These are phyloP conservation scores for Blera fallax DNA, from an alignment of 2,888 invertebrate genomes.

Conservation along the genomic window DNA sequence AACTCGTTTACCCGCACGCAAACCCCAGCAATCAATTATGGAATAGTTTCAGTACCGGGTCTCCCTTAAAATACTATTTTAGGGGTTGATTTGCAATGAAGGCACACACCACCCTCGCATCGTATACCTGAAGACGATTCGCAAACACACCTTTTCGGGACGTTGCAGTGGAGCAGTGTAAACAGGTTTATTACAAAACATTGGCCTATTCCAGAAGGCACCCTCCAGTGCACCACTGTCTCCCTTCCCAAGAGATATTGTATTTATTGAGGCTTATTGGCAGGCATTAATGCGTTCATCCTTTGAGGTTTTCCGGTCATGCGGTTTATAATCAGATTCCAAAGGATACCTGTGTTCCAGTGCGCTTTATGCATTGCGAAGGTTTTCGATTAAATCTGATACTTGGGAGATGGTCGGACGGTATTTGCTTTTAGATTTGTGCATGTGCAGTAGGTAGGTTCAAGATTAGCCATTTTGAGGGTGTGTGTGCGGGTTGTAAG, in stretches of 20 bases:
- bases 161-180: slow-evolving; percentile 13
- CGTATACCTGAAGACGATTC: slow-evolving; percentile 46
- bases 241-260: neutral
- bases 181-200: slow-evolving; percentile 48
- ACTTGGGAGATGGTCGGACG: neutral
- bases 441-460: neutral
- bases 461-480: slow-evolving; percentile 4
- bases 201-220: neutral
- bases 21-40: slow-evolving; percentile 63
- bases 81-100: slow-evolving; percentile 28
- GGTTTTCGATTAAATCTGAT: slow-evolving; percentile 35
- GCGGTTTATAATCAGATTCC: slow-evolving; percentile 66
- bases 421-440: slow-evolving; percentile 26
- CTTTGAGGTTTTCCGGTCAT: slow-evolving; percentile 69
- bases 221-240: neutral
- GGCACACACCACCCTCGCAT: neutral
- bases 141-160: slow-evolving; percentile 43
- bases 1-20: slow-evolving; percentile 58
- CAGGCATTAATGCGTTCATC: slow-evolving; percentile 65
- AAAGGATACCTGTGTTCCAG: slow-evolving; percentile 22
- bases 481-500: neutral
- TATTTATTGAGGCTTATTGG: slow-evolving; percentile 67
- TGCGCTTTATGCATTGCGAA: slow-evolving; percentile 24
- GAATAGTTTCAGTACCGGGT: slow-evolving; percentile 18
- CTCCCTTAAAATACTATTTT: neutral